Conservation (phyloP, 2,797 vertebrate species). For the Pseudotriccus pelzelni region DNA sequence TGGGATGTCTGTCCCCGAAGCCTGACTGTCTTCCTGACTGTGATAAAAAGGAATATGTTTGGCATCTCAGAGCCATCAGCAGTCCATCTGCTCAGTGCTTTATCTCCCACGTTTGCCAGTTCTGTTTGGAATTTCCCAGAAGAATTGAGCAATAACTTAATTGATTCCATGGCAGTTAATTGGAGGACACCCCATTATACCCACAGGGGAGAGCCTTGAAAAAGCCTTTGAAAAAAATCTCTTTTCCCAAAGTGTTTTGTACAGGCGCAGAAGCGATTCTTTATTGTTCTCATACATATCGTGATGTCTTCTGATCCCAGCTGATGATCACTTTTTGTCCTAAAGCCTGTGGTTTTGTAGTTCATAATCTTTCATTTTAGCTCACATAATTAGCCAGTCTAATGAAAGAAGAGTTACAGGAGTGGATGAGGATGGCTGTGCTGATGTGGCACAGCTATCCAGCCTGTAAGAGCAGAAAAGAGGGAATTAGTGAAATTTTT, state of each 20-base stretch:
- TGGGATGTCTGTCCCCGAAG: background rate
- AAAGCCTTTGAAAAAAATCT: slow-evolving; percentile 41
- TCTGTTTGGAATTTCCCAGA: slow-evolving; percentile 49
- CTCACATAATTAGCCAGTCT: background rate
- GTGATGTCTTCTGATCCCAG: slow-evolving; percentile 5
- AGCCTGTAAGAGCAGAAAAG: background rate
- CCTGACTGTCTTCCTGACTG: background rate
- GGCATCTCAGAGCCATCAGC: background rate
- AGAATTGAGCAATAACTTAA: slow-evolving; percentile 62
- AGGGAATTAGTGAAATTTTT: background rate
- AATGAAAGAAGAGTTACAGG: background rate
- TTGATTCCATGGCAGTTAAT: slow-evolving; percentile 55
- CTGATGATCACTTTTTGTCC: slow-evolving; percentile 20
- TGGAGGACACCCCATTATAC: slow-evolving; percentile 49
- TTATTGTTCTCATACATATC: background rate
- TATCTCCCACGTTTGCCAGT: slow-evolving; percentile 36
- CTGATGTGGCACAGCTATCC: background rate
- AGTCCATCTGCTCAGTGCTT: slow-evolving; percentile 48
- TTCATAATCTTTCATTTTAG: slow-evolving; percentile 21
- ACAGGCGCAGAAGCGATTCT: background rate
- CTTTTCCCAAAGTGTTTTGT: slow-evolving; percentile 29
- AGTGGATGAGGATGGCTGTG: background rate
- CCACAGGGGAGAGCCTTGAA: slow-evolving; percentile 5
- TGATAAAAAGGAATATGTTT: background rate
- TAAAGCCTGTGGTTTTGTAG: slow-evolving; percentile 2